Evolutionary conservation across 2,113 vertebrate species (phyloP), one percentile per base, ranked within the genome.

Genomic region (Esox niger): DNA sequence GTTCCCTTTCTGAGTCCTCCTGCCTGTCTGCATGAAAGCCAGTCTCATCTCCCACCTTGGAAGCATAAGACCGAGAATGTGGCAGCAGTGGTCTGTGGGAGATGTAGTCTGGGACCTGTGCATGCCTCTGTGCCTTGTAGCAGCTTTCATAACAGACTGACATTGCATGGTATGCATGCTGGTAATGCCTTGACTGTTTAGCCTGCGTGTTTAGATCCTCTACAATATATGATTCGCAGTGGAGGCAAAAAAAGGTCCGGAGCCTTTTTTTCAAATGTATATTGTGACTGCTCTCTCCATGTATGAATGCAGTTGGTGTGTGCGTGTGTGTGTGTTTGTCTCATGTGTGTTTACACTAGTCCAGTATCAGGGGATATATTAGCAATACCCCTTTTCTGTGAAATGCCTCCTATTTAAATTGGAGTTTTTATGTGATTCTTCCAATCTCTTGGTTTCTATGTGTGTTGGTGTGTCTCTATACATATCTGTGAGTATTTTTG

Each of bases 81-180:
- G 62, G 56, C 46, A 77, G 61, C 56, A 71, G 69, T 72, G 57
- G 70, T 67, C 72, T 74, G 52, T 75, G 68, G 68, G 67, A 81
- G 64, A 83, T 84, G 60, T 78, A 63, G 75, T 67, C 46, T 82
- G 73, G 74, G 77, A 55, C 38, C 70, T 76, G 74, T 80, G 73
- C 38, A 49, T 23, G 64, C 69, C 46, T 60, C 47, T 17, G 56
- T 9, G 47, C 56, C 55, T 46, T 17, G 35, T 65, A 4, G 55
- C 62, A 62, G 75, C 68, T 68, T 47, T 71, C 70, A 68, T 26
- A 47, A 76, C 58, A 60, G 46, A 49, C 21, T 29, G 7, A 29
- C 7, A 32, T 79, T 82, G 88, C 88, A 88, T 78, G 82, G 84
- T 82, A 84, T 85, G 83, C 38, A 59, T 29, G 71, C 66, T 15